These are phyloP conservation scores for Octopus bimaculoides DNA, from an alignment of 1,140 invertebrate genomes.

Conservation along the genomic window DNA sequence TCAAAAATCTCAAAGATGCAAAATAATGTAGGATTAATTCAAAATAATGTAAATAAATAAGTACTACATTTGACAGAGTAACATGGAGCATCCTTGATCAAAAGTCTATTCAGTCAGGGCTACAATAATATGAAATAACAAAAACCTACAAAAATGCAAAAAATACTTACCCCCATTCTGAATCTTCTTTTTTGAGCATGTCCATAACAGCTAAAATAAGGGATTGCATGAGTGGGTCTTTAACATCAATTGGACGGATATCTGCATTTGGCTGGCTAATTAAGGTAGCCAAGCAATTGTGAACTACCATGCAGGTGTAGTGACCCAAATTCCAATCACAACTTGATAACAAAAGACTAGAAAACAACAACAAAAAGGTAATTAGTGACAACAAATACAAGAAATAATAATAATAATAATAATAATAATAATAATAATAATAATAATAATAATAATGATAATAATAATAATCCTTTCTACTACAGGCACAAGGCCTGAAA, in stretches of 20 bases:
- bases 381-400: too few species aligned
- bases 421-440: too few species aligned
- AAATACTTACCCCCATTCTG: constrained; percentile 15
- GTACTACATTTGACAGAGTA: too few species aligned
- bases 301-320: constrained; percentile 20
- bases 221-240: not conserved
- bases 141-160: not conserved
- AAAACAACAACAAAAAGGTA: not conserved
- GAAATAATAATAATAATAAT: too few species aligned
- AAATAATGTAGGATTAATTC: too few species aligned
- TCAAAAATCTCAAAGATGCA: too few species aligned
- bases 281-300: constrained; percentile 10
- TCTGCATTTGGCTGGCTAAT: not conserved
- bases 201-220: not conserved
- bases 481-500: too few species aligned
- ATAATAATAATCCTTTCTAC: too few species aligned
- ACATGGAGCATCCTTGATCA: too few species aligned
- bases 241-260: not conserved
- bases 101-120: not conserved
- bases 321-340: constrained; percentile 11
- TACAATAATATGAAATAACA: not conserved
- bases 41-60: too few species aligned
- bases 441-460: too few species aligned
- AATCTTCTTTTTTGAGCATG: not conserved
- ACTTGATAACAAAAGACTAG: not conserved